A percentile compares a stretch with the other conserved stretches of the same genome.
Evolutionary conservation across 2,113 vertebrate genomes (phyloP).

Genomic region (Aramus guarauna): DNA sequence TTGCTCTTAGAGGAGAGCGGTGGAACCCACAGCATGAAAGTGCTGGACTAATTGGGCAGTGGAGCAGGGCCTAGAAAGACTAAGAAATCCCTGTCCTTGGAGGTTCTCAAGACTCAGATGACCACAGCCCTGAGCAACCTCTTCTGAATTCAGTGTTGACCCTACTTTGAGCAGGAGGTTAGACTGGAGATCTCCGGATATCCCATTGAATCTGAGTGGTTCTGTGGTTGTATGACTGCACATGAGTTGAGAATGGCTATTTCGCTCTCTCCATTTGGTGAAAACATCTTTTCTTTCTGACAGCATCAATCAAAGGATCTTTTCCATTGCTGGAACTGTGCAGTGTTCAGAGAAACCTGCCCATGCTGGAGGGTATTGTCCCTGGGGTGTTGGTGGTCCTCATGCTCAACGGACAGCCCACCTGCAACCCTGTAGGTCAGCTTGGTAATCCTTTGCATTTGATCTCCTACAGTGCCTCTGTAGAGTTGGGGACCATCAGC

Average conservation of each 20-base stretch:
- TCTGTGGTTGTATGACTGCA: neutral
- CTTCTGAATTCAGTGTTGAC: neutral
- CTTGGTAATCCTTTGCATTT: neutral
- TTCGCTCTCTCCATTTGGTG: neutral
- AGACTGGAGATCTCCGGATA: neutral
- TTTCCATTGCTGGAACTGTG: neutral
- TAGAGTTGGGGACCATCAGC: neutral
- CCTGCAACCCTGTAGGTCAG: neutral
- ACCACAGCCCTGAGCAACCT: neutral
- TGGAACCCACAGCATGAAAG: neutral
- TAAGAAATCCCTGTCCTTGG: neutral
- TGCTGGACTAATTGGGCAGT: neutral
- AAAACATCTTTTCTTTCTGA: neutral
- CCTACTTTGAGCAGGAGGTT: neutral
- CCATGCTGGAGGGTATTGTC: neutral
- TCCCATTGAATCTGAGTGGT: neutral
- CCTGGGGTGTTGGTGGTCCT: neutral
- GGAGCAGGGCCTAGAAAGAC: neutral
- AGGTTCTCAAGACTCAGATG: neutral
- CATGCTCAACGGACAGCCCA: neutral
- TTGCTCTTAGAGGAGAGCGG: accelerated
- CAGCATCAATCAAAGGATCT: accelerated
- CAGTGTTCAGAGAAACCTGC: neutral
- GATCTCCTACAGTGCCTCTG: neutral
- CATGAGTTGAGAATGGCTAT: neutral